A percentile compares a stretch with the other conserved stretches of the same genome.
Evolutionary conservation across 2,888 invertebrate species (phyloP).

Genomic region (Cataglyphis cursor): DNA sequence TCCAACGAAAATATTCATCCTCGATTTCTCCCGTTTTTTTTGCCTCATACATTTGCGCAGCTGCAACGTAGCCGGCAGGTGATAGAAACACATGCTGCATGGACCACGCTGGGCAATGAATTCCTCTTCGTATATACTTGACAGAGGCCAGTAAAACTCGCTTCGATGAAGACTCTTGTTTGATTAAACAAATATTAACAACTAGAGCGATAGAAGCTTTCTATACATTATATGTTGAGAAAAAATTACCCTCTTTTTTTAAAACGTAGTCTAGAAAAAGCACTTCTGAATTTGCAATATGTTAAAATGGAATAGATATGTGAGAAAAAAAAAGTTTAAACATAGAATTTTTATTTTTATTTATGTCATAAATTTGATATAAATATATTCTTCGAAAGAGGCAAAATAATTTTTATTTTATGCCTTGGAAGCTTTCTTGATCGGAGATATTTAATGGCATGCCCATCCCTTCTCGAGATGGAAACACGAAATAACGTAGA

Average conservation of each 20-base stretch:
- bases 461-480: neutral
- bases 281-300: neutral
- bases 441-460: neutral
- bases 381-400: neutral
- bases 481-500: slow-evolving; percentile 18
- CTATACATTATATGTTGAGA: neutral
- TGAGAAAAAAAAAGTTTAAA: neutral
- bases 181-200: slow-evolving; percentile 4
- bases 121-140: slow-evolving; percentile 44
- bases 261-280: neutral
- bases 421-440: neutral
- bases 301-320: neutral
- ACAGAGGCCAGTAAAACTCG: slow-evolving; percentile 36
- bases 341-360: neutral
- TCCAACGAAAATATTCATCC: slow-evolving; percentile 66
- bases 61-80: slow-evolving; percentile 73
- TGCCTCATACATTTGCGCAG: slow-evolving; percentile 65
- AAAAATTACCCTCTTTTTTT: slow-evolving; percentile 14
- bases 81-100: slow-evolving; percentile 76
- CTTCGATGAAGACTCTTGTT: slow-evolving; percentile 32
- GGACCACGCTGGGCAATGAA: slow-evolving; percentile 53
- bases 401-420: neutral
- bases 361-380: neutral
- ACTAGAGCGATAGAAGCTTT: slow-evolving; percentile 1
- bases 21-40: slow-evolving; percentile 70